These are phyloP conservation scores for Emydocephalus ijimae DNA, from an alignment of 2,113 vertebrate species.

Conservation along the genomic window DNA sequence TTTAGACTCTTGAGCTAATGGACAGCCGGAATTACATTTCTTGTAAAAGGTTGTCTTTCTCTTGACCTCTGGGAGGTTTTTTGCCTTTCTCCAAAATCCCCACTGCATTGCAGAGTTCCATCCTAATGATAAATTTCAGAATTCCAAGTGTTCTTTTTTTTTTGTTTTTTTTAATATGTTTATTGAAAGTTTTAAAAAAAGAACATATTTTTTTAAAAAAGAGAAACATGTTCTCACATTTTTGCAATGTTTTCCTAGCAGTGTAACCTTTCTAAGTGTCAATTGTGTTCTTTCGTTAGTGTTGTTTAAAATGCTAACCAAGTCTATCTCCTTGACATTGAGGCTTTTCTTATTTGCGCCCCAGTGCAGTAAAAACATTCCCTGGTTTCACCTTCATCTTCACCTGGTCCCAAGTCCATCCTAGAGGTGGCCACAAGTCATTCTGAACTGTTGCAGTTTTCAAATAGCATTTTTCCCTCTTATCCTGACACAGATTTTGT, in stretches of 20 bases:
- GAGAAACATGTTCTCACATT: too few relatives aligned
- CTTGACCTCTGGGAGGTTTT: background rate
- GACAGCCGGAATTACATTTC: background rate
- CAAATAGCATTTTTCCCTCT: background rate
- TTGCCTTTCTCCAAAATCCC: background rate
- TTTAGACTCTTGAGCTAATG: background rate
- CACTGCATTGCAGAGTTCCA: background rate
- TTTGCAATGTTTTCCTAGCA: too few relatives aligned
- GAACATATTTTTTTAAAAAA: too few relatives aligned
- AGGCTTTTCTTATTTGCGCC: background rate
- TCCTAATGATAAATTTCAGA: background rate
- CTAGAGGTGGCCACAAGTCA: background rate
- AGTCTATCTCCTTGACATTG: background rate
- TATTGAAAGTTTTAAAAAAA: too few relatives aligned
- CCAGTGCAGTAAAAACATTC: background rate
- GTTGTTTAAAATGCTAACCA: background rate
- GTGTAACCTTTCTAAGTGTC: too few relatives aligned
- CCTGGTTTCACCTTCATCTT: background rate
- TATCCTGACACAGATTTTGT: background rate
- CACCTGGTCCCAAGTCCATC: background rate
- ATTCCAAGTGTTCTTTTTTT: background rate
- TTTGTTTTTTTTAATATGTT: too few relatives aligned
- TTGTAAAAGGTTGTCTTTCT: background rate
- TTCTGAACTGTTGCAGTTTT: background rate
- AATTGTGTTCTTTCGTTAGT: background rate